Base-by-base conservation (phyloP, 2,797 vertebrate species). In the Oreortyx pictus region DNA sequence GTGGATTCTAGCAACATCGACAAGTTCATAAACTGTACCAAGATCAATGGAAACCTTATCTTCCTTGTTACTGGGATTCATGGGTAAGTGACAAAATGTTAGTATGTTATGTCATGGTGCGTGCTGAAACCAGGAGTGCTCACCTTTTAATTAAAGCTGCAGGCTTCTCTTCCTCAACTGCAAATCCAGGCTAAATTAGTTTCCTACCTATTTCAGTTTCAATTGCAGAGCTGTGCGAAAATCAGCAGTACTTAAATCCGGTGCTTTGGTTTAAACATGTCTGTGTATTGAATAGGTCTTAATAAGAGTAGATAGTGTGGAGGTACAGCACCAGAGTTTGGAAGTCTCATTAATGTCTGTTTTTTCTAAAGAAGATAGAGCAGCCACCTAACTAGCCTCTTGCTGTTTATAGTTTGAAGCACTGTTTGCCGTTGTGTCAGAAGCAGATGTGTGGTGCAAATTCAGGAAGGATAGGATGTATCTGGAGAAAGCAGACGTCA, bases 1-100 rank as follows among this genome's bases (percentile, higher is more conserved):
- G 99, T 99, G 95, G 99, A 99, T 93, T 99, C 99, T 95, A 99
- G 98, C 97, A 99, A 99, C 94, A 99, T 99, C 8, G 98, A 99
- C 88, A 99, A 98, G 94, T 99, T 99, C 86, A 97, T 99, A 90
- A 99, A 99, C 97, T 99, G 99, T 94, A 99, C 99, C 84, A 99
- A 99, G 97, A 99, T 99, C 97, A 99, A 99, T 52, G 99, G 99
- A 89, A 99, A 99, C 96, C 98, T 99, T 82, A 98, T 99, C 96
- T 99, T 99, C 96, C 98, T 99, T 78, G 98, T 99, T 79, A 99
- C 99, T 10, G 99, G 99, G 47, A 99, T 99, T 91, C 99, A 99
- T 88, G 99, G 99, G 99, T 99, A 79, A 98, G 98, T 97, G 82
- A 87, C 92, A 83, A 47, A 62, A 78, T 25, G 39, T 41, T 61